A percentile compares a stretch with the other conserved stretches of the same genome.
Conservation (phyloP, 37 sponge, comb jelly and placozoan genomes). For the Chondrilla cf. caribensis region DNA sequence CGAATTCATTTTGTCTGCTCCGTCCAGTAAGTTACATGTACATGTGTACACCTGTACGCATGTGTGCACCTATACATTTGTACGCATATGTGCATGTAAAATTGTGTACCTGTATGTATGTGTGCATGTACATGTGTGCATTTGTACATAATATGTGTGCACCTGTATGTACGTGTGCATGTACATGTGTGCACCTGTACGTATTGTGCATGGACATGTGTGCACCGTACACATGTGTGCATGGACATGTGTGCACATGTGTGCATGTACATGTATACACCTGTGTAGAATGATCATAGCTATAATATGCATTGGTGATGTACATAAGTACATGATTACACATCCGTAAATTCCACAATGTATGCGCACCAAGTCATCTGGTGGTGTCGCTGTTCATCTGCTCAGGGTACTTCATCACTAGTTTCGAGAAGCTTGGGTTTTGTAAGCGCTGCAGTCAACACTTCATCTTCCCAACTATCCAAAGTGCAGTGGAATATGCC, state of each 20-base stretch:
- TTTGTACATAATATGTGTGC: neutral
- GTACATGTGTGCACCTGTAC: too few relatives aligned
- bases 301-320: too few relatives aligned
- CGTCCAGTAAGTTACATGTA: neutral
- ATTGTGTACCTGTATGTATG: neutral
- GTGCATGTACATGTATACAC: too few relatives aligned
- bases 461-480: constrained; percentile 10
- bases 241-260: too few relatives aligned
- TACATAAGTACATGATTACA: neutral
- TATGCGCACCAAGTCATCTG: too few relatives aligned
- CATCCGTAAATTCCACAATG: neutral
- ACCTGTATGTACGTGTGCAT: too few relatives aligned
- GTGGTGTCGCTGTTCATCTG: neutral
- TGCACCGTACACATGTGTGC: too few relatives aligned
- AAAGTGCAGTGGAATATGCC: constrained; percentile 8
- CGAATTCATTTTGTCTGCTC: neutral
- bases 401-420: neutral
- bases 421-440: constrained; percentile 4
- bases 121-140: neutral
- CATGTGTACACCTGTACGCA: too few relatives aligned
- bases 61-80: too few relatives aligned
- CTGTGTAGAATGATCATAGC: too few relatives aligned
- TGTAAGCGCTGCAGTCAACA: neutral
- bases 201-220: too few relatives aligned
- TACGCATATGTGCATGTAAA: neutral